A percentile compares a stretch with the other conserved stretches of the same genome.
These are phyloP conservation scores for Dufourea novaeangliae DNA, from an alignment of 1,140 invertebrate genomes.

Conservation along the genomic window DNA sequence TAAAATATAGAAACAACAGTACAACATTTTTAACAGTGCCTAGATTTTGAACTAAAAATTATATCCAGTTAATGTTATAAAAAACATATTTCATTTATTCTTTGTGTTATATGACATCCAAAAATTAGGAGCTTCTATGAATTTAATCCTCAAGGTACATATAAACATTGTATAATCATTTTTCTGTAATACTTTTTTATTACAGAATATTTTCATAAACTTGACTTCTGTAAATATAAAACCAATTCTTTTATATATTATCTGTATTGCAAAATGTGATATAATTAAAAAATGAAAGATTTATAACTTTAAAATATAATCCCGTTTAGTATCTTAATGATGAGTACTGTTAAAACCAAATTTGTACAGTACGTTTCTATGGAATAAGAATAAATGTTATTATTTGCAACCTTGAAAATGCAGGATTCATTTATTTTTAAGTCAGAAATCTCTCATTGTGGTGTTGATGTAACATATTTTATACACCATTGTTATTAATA, in stretches of 20 bases:
- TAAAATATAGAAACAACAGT: slow-evolving; percentile 33
- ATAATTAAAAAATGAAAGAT: background rate
- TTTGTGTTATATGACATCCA: background rate
- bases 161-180: background rate
- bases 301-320: slow-evolving; percentile 5
- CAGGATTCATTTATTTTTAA: background rate
- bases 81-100: slow-evolving; percentile 23
- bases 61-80: slow-evolving; percentile 24
- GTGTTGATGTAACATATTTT: background rate
- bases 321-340: background rate
- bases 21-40: slow-evolving; percentile 11
- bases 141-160: slow-evolving; percentile 14
- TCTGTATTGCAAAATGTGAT: background rate
- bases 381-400: background rate
- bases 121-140: slow-evolving; percentile 1
- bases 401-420: background rate
- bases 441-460: slow-evolving; percentile 8
- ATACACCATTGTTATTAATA: background rate
- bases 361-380: background rate
- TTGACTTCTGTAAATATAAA: slow-evolving; percentile 4
- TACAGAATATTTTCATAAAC: background rate
- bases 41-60: slow-evolving; percentile 9
- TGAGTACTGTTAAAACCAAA: background rate
- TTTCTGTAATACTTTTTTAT: background rate
- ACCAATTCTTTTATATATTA: background rate